These are phyloP conservation scores for Ranitomeya variabilis DNA, from an alignment of 2,113 vertebrate genomes.

Conservation along the genomic window DNA sequence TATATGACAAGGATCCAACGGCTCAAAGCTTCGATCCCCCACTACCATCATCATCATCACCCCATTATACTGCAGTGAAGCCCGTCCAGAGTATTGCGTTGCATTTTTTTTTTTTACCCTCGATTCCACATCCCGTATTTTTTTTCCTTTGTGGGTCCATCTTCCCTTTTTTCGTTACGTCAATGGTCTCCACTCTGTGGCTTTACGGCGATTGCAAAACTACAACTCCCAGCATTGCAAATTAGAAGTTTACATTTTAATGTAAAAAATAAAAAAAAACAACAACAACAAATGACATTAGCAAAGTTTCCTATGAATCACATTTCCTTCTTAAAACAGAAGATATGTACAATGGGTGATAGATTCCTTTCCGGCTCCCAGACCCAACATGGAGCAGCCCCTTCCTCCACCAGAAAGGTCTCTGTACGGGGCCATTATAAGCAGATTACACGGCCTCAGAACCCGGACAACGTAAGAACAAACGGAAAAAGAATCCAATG, in stretches of 20 bases:
- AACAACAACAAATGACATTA: not conserved
- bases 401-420: no score
- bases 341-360: not conserved
- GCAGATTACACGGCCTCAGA: no score
- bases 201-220: not conserved
- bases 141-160: not conserved
- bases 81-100: not conserved
- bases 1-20: no score
- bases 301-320: not conserved
- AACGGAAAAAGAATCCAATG: no score
- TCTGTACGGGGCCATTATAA: no score
- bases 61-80: not conserved
- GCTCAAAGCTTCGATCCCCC: no score
- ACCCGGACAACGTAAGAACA: no score
- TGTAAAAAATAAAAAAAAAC: not conserved
- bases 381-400: no score
- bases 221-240: not conserved
- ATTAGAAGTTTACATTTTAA: not conserved
- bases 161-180: not conserved
- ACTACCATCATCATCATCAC: not conserved
- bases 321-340: constrained; percentile 1
- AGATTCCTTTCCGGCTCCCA: no score
- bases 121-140: not conserved
- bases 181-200: no score
- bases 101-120: not conserved